phyloP scores from a whole-genome alignment of 2,888 invertebrate species.

The Pediacus dermestoides region DNA sequence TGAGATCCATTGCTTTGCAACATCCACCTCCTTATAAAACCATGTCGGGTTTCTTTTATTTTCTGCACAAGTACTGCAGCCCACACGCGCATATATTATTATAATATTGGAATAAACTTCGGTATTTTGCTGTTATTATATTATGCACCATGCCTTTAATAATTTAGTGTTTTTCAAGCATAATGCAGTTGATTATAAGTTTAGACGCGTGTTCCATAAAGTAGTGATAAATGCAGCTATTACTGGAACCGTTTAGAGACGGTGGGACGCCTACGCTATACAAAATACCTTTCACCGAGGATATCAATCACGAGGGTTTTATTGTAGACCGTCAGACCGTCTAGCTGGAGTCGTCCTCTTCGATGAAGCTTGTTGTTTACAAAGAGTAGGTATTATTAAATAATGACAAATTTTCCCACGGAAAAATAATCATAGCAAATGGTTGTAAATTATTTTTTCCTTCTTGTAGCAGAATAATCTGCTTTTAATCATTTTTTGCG shows the following conservation, averaged over 20 bases:
- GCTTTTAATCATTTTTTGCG: too few species aligned
- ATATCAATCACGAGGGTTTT: slow-evolving; percentile 22
- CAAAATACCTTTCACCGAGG: slow-evolving; percentile 24
- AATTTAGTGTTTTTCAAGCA: slow-evolving; percentile 1
- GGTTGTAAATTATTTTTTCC: too few species aligned
- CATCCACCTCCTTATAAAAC: slow-evolving; percentile 1
- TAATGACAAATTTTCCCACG: too few species aligned
- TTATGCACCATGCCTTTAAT: slow-evolving; percentile 1
- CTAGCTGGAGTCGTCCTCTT: too few species aligned
- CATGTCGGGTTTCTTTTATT: background rate
- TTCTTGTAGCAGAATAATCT: too few species aligned
- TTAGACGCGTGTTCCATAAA: background rate
- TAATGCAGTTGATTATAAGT: background rate
- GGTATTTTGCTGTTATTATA: slow-evolving; percentile 3
- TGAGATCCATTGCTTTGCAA: background rate
- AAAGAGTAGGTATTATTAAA: too few species aligned
- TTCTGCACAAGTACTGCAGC: background rate
- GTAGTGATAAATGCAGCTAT: slow-evolving; percentile 19
- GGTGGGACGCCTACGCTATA: slow-evolving; percentile 18
- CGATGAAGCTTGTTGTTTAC: too few species aligned
- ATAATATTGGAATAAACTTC: too few species aligned
- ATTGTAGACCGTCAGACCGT: too few species aligned
- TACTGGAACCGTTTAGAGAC: slow-evolving; percentile 14
- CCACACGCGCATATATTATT: background rate
- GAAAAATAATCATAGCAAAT: too few species aligned